Base-by-base conservation (phyloP, 2,797 vertebrate genomes). In the Huso huso region DNA sequence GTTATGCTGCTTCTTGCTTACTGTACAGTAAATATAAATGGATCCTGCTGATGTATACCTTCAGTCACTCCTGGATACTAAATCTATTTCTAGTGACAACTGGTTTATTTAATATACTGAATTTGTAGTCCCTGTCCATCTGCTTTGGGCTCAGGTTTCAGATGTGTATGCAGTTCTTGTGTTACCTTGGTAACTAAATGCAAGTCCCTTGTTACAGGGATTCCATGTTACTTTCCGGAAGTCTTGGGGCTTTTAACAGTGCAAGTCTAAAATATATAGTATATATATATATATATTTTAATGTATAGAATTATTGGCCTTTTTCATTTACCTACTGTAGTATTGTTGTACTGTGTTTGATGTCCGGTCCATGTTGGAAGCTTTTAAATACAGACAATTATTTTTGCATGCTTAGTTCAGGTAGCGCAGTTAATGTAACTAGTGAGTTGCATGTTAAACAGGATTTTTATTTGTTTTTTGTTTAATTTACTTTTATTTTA, bases 391-490 rank as follows among this genome's bases (percentile, higher is more conserved):
- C 87, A 87, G 83, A 90, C 84, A 81, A 86, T 90, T 89, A 84
- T 92, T 88, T 90, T 88, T 92, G 92, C 91, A 93, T 93, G 92
- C 88, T 76, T 89, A 81, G 82, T 51, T 51, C 88, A 83, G 63
- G 82, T 89, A 91, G 86, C 87, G 83, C 77, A 82, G 89, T 88
- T 85, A 80, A 55, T 91, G 88, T 92, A 90, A 90, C 85, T 82
- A 86, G 85, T 85, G 85, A 85, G 86, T 85, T 92, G 93, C 93
- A 94, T 94, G 93, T 92, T 82, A 68, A 73, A 82, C 83, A 80
- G 77, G 82, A 89, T 91, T 87, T 86, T 83, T 79, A 88, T 89
- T 85, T 81, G 53, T 58, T 80, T 81, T 82, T 81, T 69, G 77
- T 83, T 86, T 70, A 78, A 68, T 68, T 81, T 84, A 86, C 83